Evolutionary conservation across 2,888 invertebrate genomes (phyloP), one percentile per base, ranked within the genome.

Genomic region (Leptinotarsa rubiginosa): DNA sequence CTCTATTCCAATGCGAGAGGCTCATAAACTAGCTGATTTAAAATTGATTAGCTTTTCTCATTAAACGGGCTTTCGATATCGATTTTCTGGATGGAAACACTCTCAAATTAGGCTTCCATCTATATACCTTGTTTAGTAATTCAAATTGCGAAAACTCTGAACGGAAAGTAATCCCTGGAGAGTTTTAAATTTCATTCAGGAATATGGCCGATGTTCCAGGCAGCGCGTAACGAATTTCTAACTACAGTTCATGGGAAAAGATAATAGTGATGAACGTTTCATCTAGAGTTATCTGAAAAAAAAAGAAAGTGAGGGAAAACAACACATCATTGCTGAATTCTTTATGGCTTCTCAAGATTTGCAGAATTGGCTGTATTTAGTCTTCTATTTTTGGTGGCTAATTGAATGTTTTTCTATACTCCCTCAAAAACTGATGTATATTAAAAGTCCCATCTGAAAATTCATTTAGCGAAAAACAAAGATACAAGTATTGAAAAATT

Each of bases 1-100:
- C n/a, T 41, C 62, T 62, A 62, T 62, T 41, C 41, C 41, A 62
- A 5, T 41, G 31, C 41, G 62, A 62, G 10, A 31, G 62, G 10
- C 62, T 41, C 41, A 69, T 70, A 72, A 73, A 72, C 67, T 70
- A 75, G 70, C 72, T 75, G 70, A 75, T 73, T 59, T 73, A 70
- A 73, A 75, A 75, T 75, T 75, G 67, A 75, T 75, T 70, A 73
- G 73, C 73, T 75, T 73, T 73, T 73, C 75, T 73, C 75, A 70
- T 75, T 73, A 75, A 75, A 73, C 49, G 70, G 70, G 67, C 65
- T 72, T 75, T 71, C 70, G 68, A 75, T 67, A 70, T 75, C 68
- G 75, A 75, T 75, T 75, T 75, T 75, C 73, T 73, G 70, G 70
- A 31, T 66, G 75, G 67, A 75, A 70, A 70, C 64, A 70, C 70